A percentile compares a stretch with the other conserved stretches of the same genome.
Evolutionary conservation across 1,140 invertebrate species (phyloP).

Genomic region (Euwallacea fornicatus): DNA sequence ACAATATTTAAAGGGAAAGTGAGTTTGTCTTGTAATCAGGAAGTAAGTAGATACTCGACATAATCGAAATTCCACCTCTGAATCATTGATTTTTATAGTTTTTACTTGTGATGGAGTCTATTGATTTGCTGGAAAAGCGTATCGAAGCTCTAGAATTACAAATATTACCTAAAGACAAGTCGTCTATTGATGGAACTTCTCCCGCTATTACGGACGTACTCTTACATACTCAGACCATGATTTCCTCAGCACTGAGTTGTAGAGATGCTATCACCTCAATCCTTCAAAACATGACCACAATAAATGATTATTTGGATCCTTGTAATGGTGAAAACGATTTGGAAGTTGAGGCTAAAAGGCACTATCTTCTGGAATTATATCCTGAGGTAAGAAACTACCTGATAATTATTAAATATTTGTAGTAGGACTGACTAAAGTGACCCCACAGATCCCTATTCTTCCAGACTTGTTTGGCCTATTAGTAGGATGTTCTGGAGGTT

Average conservation of each 20-base stretch:
- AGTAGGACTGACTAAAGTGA: no score
- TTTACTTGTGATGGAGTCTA: constrained; percentile 28
- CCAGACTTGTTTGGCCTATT: no score
- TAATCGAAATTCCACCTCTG: no score
- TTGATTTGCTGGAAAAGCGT: constrained; percentile 49
- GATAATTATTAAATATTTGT: no score
- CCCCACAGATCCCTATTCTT: no score
- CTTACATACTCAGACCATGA: constrained; percentile 51
- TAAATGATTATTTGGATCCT: constrained; percentile 52
- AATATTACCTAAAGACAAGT: constrained; percentile 43
- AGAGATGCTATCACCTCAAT: constrained; percentile 49
- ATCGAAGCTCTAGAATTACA: constrained; percentile 48
- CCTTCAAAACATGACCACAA: constrained; percentile 44
- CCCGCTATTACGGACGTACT: constrained; percentile 46
- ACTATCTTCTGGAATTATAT: constrained; percentile 50
- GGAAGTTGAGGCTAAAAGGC: constrained; percentile 47
- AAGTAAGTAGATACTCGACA: no score
- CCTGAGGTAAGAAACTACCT: constrained; percentile 37
- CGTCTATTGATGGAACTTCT: constrained; percentile 36
- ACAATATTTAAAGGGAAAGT: no score
- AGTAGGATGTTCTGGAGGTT: no score
- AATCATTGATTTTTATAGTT: no score
- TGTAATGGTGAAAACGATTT: constrained; percentile 45
- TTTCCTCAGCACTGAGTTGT: constrained; percentile 51
- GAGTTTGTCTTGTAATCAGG: no score